Evolutionary conservation across 2,888 invertebrate species (phyloP).

Genomic region (Arrhopalites spinosus): DNA sequence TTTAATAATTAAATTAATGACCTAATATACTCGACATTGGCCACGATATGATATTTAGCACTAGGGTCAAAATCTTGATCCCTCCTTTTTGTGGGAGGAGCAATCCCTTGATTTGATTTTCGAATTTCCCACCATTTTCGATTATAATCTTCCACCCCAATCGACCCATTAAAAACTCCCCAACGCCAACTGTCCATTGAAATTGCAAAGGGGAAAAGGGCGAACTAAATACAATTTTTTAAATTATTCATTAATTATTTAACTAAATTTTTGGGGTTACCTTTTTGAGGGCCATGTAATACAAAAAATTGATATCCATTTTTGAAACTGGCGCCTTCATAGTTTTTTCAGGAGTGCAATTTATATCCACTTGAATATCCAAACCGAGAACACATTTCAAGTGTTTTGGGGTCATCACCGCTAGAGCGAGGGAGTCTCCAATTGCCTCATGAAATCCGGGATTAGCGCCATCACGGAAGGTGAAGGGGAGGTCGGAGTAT

Average conservation of each 20-base stretch:
- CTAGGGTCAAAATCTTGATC: slow-evolving; percentile 59
- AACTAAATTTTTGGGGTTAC: too few relatives aligned
- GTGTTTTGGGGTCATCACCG: slow-evolving; percentile 55
- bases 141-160: slow-evolving; percentile 56
- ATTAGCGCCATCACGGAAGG: slow-evolving; percentile 78
- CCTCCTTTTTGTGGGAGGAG: slow-evolving; percentile 45
- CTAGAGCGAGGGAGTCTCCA: slow-evolving; percentile 58
- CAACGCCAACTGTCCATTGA: slow-evolving; percentile 59
- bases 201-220: slow-evolving; percentile 58
- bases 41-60: slow-evolving; percentile 59
- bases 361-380: too few relatives aligned
- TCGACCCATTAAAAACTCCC: slow-evolving; percentile 57
- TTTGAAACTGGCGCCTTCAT: too few relatives aligned
- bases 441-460: slow-evolving; percentile 66
- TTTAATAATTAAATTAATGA: too few relatives aligned
- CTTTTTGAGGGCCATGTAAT: slow-evolving; percentile 57
- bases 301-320: slow-evolving; percentile 57
- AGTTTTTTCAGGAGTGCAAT: too few relatives aligned
- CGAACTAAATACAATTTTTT: slow-evolving; percentile 46
- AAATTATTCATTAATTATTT: too few relatives aligned
- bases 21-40: slow-evolving; percentile 56
- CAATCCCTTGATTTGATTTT: slow-evolving; percentile 53
- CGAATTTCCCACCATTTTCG: slow-evolving; percentile 58
- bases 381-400: slow-evolving; percentile 47
- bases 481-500: slow-evolving; percentile 72